Base-by-base conservation (phyloP, 2,888 invertebrate species). In the Argyresthia goedartella region DNA sequence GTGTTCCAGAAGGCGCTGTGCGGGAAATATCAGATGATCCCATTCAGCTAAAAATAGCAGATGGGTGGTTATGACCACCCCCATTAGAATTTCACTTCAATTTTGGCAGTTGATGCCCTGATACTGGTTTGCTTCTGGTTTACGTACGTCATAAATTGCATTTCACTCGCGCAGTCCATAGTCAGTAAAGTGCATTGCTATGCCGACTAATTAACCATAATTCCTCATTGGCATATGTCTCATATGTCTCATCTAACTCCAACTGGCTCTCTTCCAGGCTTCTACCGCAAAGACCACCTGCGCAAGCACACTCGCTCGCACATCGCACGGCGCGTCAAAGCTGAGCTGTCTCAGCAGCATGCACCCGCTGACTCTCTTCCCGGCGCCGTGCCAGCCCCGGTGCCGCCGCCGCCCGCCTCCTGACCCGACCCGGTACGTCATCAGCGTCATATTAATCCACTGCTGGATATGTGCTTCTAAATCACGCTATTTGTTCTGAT, bases 21-120 rank as follows among this genome's bases (percentile, higher is more conserved):
- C 61, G 95, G 95, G 87, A 95, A 96, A 69, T 95, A 96, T 62
- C 88, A 95, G 54, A 96, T 95, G 59, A 95, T 95, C 66, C 95
- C 95, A 76, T 95, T 95, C 10, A 95, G 95, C 2, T 95, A 95
- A 76, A 95, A 95, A 76, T 88, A 95, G 58, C 95, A 95, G 62
- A 89, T 94, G 10, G 95, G 96, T 77, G 92, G 92, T 54, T 95
- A 95, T n/a, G n/a, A n/a, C n/a, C n/a, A 75, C 96, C 95, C 69
- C 95, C 95, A 56, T 95, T 95, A 87, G 95, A 91, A 90, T 53
- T n/a, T n/a, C n/a, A n/a, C n/a, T n/a, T n/a, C 7, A 8, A 9
- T 36, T 36, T 8, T 36, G 36, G 36, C 36, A 9, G 36, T 9
- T 36, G 36, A 36, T 36, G 36, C n/a, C n/a, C n/a, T n/a, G n/a